Conservation (phyloP, 1,140 invertebrate genomes). For the Ruditapes philippinarum region DNA sequence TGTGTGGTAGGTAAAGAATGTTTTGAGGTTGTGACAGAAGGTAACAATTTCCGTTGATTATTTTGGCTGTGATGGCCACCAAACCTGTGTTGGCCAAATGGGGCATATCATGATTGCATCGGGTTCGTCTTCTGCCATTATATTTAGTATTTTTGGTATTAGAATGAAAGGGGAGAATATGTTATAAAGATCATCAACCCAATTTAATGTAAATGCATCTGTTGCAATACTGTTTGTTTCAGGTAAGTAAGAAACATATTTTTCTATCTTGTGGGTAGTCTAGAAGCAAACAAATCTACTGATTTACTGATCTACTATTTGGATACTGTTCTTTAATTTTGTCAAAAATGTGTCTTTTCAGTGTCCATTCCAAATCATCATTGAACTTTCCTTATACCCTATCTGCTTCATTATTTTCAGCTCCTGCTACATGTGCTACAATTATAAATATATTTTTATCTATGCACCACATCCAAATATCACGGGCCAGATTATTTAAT, state of each 20-base stretch:
- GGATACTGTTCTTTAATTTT: neutral
- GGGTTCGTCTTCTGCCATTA: constrained; percentile 6
- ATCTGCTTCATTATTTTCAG: constrained; percentile 1
- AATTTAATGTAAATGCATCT: constrained; percentile 49
- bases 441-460: neutral
- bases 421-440: neutral
- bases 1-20: neutral
- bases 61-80: constrained; percentile 21
- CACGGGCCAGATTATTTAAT: neutral
- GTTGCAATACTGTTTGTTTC: constrained; percentile 26
- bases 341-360: neutral
- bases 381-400: neutral
- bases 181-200: constrained; percentile 23
- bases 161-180: constrained; percentile 64
- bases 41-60: neutral
- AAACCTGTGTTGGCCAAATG: constrained; percentile 58
- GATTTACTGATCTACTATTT: too few relatives aligned
- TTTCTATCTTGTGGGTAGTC: constrained; percentile 37
- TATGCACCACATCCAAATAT: constrained; percentile 17
- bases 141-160: constrained; percentile 35
- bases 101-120: constrained; percentile 46
- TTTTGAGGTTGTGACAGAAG: neutral
- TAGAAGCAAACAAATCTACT: constrained; percentile 63
- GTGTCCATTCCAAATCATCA: constrained; percentile 20
- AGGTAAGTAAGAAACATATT: constrained; percentile 37